These are phyloP conservation scores for Protomyctophum bolini DNA, from an alignment of 2,113 vertebrate genomes.

Conservation along the genomic window DNA sequence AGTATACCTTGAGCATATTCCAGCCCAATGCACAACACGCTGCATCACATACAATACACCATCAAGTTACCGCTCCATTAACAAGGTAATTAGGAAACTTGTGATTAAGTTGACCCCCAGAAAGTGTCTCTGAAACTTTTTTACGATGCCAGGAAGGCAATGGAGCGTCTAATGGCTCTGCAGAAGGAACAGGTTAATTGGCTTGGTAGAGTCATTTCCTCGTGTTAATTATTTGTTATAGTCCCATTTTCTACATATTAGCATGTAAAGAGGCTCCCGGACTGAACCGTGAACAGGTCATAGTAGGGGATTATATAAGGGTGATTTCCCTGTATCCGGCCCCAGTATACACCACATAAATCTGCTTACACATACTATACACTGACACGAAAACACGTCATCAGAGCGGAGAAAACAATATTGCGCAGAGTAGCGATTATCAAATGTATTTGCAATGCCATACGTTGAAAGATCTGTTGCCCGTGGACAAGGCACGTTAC, in stretches of 20 bases:
- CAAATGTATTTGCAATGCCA: too few relatives aligned
- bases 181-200: conserved; percentile 61
- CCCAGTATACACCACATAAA: conserved; percentile 50
- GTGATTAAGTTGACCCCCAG: conserved; percentile 53
- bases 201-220: conserved; percentile 53
- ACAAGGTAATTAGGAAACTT: conserved; percentile 45
- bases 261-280: conserved; percentile 44
- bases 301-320: conserved; percentile 53
- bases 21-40: conserved; percentile 13
- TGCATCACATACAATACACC: conserved; percentile 17
- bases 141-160: conserved; percentile 32
- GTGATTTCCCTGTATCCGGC: conserved; percentile 40
- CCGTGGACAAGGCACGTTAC: too few relatives aligned
- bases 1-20: neutral
- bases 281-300: conserved; percentile 57
- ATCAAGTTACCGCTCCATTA: conserved; percentile 13
- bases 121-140: conserved; percentile 46
- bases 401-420: too few relatives aligned
- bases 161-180: conserved; percentile 40
- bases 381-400: too few relatives aligned
- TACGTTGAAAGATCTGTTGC: too few relatives aligned
- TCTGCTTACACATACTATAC: conserved; percentile 34
- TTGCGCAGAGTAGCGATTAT: too few relatives aligned
- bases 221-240: conserved; percentile 63
- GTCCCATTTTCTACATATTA: conserved; percentile 60